Base-by-base conservation (phyloP, 2,113 vertebrate species). In the Oxyura jamaicensis region DNA sequence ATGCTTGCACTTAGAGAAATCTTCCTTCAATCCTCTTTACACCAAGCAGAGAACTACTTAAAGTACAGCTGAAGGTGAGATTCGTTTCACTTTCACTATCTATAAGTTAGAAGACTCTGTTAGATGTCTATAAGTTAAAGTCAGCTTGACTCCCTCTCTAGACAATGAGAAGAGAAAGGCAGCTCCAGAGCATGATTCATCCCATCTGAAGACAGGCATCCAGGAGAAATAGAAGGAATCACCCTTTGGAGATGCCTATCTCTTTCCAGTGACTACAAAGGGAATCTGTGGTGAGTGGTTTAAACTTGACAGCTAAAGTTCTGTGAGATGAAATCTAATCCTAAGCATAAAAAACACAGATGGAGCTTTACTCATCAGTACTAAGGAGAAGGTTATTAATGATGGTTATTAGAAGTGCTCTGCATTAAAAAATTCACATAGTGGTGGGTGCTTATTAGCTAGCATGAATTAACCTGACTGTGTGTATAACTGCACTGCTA, bases 21-120 rank as follows among this genome's bases (percentile, higher is more conserved):
- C 89, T 94, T 95, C 83, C 81, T 96, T 89, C 96, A 94, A 93
- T 94, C 85, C 78, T 94, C 77, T 92, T 92, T 86, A 82, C 63
- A 89, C 14, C 86, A 92, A 93, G 77, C 46, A 80, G 62, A 90
- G 86, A 95, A 90, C 67, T 95, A 29, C 86, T 93, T 94, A 66
- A 83, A 90, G 85, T 90, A 52, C 59, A 62, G 66, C 62, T 80
- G 83, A 79, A 33, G 78, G 78, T 69, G 87, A 41, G 59, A 88
- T 94, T 90, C 81, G n/a, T 93, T 89, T 84, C 83, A 48, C 73
- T 95, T 94, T 68, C 20, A 11, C 74, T 60, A 23, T 44, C 83
- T 91, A 0, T 39, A 84, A 86, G 62, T 68, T 59, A 58, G 77
- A 91, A 84, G 8, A 56, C 55, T 83, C 91, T 86, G 73, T 89